A percentile compares a stretch with the other conserved stretches of the same genome.
Conservation (phyloP, 2,113 vertebrate genomes). For the Ctenodactylus gundi region DNA sequence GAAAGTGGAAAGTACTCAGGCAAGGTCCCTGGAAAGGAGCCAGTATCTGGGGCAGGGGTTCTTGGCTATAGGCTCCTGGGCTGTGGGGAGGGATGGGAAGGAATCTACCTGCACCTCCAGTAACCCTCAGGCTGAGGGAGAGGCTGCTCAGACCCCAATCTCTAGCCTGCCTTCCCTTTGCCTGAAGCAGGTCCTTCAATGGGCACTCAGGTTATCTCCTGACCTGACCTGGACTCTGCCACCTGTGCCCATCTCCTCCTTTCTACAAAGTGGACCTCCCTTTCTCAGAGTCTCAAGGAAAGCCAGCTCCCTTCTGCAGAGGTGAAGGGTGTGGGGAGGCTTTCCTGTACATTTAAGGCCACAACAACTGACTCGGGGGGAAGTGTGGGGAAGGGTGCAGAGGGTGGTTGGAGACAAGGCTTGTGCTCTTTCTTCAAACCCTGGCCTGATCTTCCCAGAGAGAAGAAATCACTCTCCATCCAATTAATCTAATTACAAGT, state of each 20-base stretch:
- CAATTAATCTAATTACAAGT: conserved; percentile 84
- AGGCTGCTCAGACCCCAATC: accelerated
- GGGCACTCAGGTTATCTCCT: not conserved
- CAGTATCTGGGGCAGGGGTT: not conserved
- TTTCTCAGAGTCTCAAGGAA: no score
- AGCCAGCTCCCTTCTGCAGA: not conserved
- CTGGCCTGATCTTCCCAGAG: conserved; percentile 72
- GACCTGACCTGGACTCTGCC: not conserved
- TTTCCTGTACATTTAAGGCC: not conserved
- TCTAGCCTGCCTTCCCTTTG: accelerated
- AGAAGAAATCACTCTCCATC: conserved; percentile 80
- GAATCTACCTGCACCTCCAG: not conserved
- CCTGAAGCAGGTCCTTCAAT: not conserved
- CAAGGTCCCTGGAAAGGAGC: not conserved
- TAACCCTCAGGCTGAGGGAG: not conserved
- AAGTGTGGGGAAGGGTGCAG: not conserved
- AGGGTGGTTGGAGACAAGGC: not conserved
- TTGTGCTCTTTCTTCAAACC: not conserved
- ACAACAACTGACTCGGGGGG: no score
- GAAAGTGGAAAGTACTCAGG: accelerated
- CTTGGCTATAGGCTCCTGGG: not conserved
- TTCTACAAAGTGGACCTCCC: accelerated
- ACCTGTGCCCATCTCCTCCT: not conserved
- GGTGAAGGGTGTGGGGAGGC: accelerated
- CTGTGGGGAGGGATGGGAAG: accelerated